phyloP scores from a whole-genome alignment of 2,888 invertebrate genomes.

The Pollenia griseotomentosa region DNA sequence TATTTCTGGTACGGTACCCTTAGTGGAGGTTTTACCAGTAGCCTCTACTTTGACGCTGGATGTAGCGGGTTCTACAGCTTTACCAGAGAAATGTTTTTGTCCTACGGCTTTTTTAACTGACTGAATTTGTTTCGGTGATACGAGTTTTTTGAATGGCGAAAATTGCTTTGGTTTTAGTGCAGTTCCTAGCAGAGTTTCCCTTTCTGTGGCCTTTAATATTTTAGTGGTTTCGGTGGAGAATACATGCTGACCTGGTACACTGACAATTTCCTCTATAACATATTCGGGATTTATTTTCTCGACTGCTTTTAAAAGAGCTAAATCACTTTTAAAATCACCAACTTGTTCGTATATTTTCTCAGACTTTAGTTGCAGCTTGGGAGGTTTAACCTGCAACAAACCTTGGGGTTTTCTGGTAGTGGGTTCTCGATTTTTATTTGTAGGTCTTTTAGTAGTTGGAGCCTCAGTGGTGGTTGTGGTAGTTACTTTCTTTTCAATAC shows the following conservation, averaged over 20 bases:
- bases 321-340: constrained; percentile 78
- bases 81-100: constrained; percentile 61
- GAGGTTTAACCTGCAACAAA: constrained; percentile 43
- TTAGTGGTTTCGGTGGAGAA: constrained; percentile 74
- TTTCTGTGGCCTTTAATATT: not conserved
- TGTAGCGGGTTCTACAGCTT: constrained; percentile 59
- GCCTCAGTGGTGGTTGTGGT: constrained; percentile 57
- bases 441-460: constrained; percentile 62
- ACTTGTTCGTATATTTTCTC: not conserved
- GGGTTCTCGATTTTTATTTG: constrained; percentile 76
- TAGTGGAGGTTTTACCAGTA: constrained; percentile 81
- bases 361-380: constrained; percentile 75
- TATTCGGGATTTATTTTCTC: constrained; percentile 81
- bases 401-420: constrained; percentile 76
- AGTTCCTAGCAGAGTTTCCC: not conserved
- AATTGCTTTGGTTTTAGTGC: not conserved
- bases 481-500: not conserved
- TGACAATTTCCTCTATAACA: constrained; percentile 81
- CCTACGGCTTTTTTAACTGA: not conserved
- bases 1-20: constrained; percentile 80
- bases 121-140: not conserved
- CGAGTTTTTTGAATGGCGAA: too few relatives aligned
- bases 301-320: constrained; percentile 79
- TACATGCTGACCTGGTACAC: constrained; percentile 80
- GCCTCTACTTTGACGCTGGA: constrained; percentile 80